Evolutionary conservation across 2,113 vertebrate genomes (phyloP), one percentile per base, ranked within the genome.

Genomic region (Porphyrio hochstetteri): DNA sequence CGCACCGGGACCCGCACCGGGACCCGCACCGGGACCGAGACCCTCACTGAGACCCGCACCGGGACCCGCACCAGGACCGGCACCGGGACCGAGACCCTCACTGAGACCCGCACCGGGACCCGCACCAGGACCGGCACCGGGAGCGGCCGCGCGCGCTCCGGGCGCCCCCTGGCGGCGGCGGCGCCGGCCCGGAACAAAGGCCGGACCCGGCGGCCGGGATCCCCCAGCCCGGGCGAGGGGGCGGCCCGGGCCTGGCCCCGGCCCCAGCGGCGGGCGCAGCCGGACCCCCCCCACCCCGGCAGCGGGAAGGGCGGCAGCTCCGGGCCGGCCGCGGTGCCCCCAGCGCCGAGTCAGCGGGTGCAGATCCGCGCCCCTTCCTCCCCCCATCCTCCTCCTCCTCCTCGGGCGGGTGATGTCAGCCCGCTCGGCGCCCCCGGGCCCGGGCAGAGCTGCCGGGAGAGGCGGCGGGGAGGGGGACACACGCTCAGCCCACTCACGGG

Each of bases 101-200:
- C n/a, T n/a, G n/a, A n/a, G n/a, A n/a, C n/a, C n/a, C n/a, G n/a
- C n/a, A n/a, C n/a, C n/a, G n/a, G n/a, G n/a, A n/a, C n/a, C n/a
- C n/a, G n/a, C n/a, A n/a, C n/a, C n/a, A n/a, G n/a, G n/a, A n/a
- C n/a, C n/a, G 10, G 69, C n/a, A 38, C 1, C 24, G 33, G 55
- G 24, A 75, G 15, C 53, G 27, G 68, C 67, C 25, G 2, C n/a
- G 31, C 46, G 82, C 42, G 25, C 55, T 0, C 63, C 19, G 16
- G 28, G 91, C 93, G 79, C 92, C 94, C 88, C 52, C 94, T 92
- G 88, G 94, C 55, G 94, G 92, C 42, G 4, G 9, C 75, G 6
- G 2, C 4, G 13, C 11, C 18, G 9, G 2, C 3, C 7, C 20
- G 25, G 59, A 86, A 86, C 92, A 89, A 89, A 95, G 92, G 25